phyloP scores from a whole-genome alignment of 92 coral and sea anemone genomes.

The Siderastrea siderea region DNA sequence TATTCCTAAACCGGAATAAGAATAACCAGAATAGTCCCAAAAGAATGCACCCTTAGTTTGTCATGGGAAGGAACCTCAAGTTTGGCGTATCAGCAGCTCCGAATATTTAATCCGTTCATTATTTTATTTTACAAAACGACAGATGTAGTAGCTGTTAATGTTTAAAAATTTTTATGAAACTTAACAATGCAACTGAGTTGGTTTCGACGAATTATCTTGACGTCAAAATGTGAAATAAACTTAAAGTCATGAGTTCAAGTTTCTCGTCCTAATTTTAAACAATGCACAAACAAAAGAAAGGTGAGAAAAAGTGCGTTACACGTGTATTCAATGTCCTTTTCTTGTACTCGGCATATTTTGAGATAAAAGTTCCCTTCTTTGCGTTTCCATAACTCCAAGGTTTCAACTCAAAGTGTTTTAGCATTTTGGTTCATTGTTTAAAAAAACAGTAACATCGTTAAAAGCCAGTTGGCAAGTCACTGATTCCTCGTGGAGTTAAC shows the following conservation, averaged over 20 bases:
- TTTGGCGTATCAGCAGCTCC: too few species aligned
- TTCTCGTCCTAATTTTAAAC: background rate
- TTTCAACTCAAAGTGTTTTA: background rate
- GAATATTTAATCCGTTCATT: background rate
- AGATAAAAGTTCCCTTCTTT: too few species aligned
- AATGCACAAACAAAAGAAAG: background rate
- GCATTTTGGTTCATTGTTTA: background rate
- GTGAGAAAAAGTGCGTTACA: background rate
- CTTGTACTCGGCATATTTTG: too few species aligned
- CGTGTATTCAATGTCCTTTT: background rate
- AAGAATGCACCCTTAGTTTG: too few species aligned
- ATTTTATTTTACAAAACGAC: background rate
- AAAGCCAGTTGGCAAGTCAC: background rate
- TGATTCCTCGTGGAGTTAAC: background rate
- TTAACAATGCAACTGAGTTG: too few species aligned
- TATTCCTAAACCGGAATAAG: too few species aligned
- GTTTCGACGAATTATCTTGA: background rate
- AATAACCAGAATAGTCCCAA: too few species aligned
- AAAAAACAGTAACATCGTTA: background rate
- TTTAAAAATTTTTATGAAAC: constrained; percentile 3
- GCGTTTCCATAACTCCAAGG: background rate
- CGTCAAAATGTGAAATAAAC: background rate
- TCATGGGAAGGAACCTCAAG: too few species aligned
- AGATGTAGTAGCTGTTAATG: background rate
- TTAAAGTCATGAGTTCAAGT: too few species aligned